Evolutionary conservation across 2,797 vertebrate species (phyloP).

Genomic region (Eidolon dupreanum): DNA sequence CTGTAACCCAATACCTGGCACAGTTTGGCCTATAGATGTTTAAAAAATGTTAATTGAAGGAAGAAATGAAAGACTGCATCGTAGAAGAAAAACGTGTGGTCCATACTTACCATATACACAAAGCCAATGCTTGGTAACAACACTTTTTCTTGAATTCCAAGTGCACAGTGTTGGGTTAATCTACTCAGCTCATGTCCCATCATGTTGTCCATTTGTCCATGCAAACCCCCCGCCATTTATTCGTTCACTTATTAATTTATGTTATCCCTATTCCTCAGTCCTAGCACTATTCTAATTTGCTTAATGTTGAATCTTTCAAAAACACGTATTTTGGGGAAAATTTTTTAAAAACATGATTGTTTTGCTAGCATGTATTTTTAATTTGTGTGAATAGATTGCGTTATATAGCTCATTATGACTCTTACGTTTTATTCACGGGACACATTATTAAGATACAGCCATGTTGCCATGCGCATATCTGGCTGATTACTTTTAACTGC

Average conservation of each 20-base stretch:
- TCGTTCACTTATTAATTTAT: neutral
- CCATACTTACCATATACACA: neutral
- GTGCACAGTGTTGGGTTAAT: neutral
- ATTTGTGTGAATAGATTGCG: neutral
- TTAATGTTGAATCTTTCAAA: neutral
- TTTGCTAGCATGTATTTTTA: neutral
- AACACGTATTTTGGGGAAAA: neutral
- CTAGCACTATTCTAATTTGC: neutral
- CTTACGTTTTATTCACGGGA: neutral
- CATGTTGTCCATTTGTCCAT: neutral
- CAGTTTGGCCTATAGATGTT: neutral
- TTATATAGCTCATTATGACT: neutral
- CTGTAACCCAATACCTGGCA: neutral
- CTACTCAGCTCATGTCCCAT: neutral
- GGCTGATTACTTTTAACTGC: neutral
- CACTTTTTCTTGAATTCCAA: neutral
- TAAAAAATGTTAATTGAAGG: neutral
- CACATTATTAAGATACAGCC: neutral
- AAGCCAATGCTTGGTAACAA: neutral
- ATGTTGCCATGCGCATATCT: neutral
- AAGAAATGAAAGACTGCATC: neutral
- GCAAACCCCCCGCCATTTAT: neutral
- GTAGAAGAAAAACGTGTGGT: neutral
- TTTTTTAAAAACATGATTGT: neutral
- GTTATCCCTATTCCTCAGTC: neutral